Percentiles rank a stretch among this genome's conserved stretches.
phyloP scores from a whole-genome alignment of 2,113 vertebrate genomes.

The Rafetus swinhoei region DNA sequence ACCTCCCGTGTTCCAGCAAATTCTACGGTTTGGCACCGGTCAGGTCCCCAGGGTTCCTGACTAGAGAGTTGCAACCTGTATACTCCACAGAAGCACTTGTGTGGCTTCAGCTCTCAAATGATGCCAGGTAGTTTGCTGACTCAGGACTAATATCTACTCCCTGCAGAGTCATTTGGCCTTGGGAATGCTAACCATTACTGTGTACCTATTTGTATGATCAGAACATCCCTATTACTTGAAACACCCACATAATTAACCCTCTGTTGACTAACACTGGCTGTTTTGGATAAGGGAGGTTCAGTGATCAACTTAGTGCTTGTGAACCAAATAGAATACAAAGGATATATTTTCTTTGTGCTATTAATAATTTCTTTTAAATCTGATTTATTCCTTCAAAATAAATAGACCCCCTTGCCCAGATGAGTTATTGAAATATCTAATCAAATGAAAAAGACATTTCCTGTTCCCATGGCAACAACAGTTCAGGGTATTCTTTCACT shows the following conservation, averaged over 20 bases:
- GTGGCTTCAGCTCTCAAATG: background rate
- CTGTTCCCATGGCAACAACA: conserved; percentile 70
- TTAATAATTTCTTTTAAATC: background rate
- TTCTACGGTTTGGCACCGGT: too few relatives aligned
- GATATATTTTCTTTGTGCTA: background rate
- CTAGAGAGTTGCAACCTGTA: too few relatives aligned
- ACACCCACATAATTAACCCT: background rate
- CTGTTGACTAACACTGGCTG: background rate
- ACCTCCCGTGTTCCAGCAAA: too few relatives aligned
- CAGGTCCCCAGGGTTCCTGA: too few relatives aligned
- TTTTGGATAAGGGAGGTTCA: background rate
- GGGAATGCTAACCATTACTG: background rate
- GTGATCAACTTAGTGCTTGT: background rate
- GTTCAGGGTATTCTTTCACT: conserved; percentile 61
- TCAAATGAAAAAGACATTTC: conserved; percentile 53
- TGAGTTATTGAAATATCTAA: conserved; percentile 60
- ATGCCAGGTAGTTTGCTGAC: background rate
- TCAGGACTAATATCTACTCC: background rate
- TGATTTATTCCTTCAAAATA: conserved; percentile 17
- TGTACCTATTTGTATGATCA: background rate
- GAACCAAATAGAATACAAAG: background rate
- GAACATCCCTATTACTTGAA: background rate
- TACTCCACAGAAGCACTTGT: background rate
- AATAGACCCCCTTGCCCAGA: conserved; percentile 19
- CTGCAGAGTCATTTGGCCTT: background rate